phyloP scores from a whole-genome alignment of 1,140 invertebrate genomes.

The Andrena cerasifolii region DNA sequence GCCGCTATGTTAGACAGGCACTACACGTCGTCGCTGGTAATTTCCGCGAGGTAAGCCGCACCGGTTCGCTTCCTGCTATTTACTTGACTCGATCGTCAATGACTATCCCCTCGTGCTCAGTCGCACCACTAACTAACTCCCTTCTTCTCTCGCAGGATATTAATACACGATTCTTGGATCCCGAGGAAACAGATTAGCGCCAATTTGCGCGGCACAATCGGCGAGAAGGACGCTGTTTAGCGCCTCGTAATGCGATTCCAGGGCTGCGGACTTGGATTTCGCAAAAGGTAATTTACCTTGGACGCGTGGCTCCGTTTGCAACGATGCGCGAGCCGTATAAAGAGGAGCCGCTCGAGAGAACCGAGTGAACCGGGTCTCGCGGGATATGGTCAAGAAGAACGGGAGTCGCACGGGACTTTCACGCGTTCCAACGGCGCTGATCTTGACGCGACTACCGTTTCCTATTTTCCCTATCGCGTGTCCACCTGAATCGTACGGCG shows the following conservation, averaged over 20 bases:
- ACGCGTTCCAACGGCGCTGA: conserved; percentile 37
- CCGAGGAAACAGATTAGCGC: neutral
- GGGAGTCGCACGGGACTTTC: conserved; percentile 46
- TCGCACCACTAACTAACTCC: too few species aligned
- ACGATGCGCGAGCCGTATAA: neutral
- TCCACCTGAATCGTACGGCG: neutral
- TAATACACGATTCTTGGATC: neutral
- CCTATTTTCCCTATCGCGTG: conserved; percentile 17
- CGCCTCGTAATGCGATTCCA: neutral
- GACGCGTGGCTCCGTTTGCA: neutral
- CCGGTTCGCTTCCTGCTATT: neutral
- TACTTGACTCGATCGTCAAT: neutral
- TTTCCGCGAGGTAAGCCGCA: neutral
- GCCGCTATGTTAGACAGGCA: too few species aligned
- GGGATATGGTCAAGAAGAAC: conserved; percentile 17
- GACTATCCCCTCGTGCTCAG: too few species aligned
- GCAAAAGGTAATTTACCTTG: conserved; percentile 1
- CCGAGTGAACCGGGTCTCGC: neutral
- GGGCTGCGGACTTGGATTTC: neutral
- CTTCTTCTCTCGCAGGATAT: neutral
- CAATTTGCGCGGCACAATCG: neutral
- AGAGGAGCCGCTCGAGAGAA: conserved; percentile 34
- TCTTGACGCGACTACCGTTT: conserved; percentile 30
- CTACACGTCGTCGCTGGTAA: neutral
- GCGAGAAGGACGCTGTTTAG: neutral